Conservation (phyloP, 2,797 vertebrate genomes). For the Falco concolor region DNA sequence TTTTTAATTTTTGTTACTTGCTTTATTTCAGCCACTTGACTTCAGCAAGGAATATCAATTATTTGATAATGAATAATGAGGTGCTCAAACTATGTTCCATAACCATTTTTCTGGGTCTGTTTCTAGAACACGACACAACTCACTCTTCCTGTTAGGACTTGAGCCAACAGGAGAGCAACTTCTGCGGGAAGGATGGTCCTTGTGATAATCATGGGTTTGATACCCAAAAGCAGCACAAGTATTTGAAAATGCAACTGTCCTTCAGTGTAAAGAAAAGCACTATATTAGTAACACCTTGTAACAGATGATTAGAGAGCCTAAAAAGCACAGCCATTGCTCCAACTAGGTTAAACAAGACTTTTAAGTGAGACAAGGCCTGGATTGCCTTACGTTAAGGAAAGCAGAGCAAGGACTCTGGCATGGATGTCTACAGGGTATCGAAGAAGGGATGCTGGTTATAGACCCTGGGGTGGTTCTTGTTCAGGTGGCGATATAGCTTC, state of each 20-base stretch:
- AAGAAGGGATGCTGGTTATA: neutral
- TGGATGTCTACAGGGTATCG: accelerated
- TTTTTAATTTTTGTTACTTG: neutral
- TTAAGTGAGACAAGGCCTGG: neutral
- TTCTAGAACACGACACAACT: neutral
- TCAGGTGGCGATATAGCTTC: neutral
- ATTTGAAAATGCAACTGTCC: accelerated
- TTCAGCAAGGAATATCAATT: neutral
- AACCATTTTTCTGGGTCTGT: neutral
- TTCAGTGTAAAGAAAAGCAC: neutral
- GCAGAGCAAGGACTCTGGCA: neutral
- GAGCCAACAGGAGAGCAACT: neutral
- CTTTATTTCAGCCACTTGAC: neutral
- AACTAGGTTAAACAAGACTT: neutral
- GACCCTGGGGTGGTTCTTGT: neutral
- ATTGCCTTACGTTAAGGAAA: neutral
- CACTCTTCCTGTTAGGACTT: neutral
- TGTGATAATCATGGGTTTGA: neutral
- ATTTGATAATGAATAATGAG: neutral
- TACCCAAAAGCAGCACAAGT: neutral
- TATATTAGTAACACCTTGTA: neutral
- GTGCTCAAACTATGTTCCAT: neutral
- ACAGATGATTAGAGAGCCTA: neutral
- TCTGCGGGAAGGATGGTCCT: neutral
- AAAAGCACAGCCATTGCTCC: neutral